Evolutionary conservation across 2,113 vertebrate genomes (phyloP).

Genomic region (Monopterus albus): DNA sequence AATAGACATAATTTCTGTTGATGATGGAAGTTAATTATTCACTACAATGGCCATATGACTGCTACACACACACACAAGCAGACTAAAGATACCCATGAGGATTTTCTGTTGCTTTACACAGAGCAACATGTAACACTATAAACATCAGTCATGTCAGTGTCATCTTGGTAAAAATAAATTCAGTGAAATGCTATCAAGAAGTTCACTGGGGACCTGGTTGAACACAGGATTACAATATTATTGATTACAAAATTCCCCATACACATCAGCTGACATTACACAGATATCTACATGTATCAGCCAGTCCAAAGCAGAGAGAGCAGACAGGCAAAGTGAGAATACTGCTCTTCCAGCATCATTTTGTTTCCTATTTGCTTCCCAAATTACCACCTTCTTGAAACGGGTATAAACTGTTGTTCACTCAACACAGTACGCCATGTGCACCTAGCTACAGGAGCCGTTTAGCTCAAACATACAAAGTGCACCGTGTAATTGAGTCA

Average conservation of each 20-base stretch:
- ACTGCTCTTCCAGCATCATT: conserved; percentile 34
- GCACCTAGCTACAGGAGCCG: no score
- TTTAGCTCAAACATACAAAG: no score
- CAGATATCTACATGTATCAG: conserved; percentile 41
- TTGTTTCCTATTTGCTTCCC: conserved; percentile 57
- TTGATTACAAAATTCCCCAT: no score
- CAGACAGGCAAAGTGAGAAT: conserved; percentile 28
- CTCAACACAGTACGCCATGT: background rate
- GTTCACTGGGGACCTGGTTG: background rate
- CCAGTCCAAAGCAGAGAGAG: conserved; percentile 11
- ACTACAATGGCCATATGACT: conserved; percentile 38
- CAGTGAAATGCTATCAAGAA: no score
- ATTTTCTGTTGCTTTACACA: conserved; percentile 5
- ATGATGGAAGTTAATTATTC: conserved; percentile 52
- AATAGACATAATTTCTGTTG: conserved; percentile 35
- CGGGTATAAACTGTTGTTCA: conserved; percentile 34
- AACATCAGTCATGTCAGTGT: conserved; percentile 16
- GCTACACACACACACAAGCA: background rate
- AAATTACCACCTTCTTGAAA: conserved; percentile 75
- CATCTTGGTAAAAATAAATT: no score
- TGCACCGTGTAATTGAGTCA: background rate
- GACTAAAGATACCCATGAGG: conserved; percentile 2
- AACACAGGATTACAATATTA: background rate
- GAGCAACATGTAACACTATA: conserved; percentile 4
- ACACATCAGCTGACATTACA: conserved; percentile 15